Conservation (phyloP, 2,113 vertebrate genomes). For the Protobothrops mucrosquamatus region DNA sequence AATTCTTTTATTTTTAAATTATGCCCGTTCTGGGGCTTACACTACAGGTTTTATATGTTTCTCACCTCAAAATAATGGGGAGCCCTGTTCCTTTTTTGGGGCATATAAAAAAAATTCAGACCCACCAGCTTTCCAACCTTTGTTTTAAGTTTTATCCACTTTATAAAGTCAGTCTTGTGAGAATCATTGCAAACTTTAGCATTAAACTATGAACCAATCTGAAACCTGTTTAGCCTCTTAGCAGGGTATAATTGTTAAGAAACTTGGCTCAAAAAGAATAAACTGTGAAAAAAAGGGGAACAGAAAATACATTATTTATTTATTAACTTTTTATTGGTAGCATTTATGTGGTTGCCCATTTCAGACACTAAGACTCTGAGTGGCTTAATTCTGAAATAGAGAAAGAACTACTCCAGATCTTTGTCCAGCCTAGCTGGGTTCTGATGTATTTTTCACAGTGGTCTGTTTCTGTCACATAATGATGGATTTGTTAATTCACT, state of each 20-base stretch:
- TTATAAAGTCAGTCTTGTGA: not conserved
- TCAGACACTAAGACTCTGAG: too few relatives aligned
- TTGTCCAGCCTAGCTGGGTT: not conserved
- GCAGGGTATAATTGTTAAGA: not conserved
- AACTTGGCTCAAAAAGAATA: not conserved
- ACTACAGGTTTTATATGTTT: not conserved
- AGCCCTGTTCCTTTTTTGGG: not conserved
- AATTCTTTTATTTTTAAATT: not conserved
- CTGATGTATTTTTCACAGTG: not conserved
- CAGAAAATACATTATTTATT: too few relatives aligned
- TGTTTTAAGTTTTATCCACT: not conserved
- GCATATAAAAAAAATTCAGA: too few relatives aligned
- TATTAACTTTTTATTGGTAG: too few relatives aligned
- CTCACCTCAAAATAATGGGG: not conserved
- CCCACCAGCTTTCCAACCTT: too few relatives aligned
- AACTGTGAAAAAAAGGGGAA: too few relatives aligned
- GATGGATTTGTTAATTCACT: not conserved
- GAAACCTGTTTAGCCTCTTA: not conserved
- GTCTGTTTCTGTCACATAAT: not conserved
- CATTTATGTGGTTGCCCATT: too few relatives aligned
- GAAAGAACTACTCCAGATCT: not conserved
- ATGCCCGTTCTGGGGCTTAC: not conserved
- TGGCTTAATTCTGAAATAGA: not conserved
- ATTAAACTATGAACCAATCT: not conserved
- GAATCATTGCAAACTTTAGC: not conserved